phyloP scores from a whole-genome alignment of 1,140 invertebrate species.

The Drosophila kohkoa region DNA sequence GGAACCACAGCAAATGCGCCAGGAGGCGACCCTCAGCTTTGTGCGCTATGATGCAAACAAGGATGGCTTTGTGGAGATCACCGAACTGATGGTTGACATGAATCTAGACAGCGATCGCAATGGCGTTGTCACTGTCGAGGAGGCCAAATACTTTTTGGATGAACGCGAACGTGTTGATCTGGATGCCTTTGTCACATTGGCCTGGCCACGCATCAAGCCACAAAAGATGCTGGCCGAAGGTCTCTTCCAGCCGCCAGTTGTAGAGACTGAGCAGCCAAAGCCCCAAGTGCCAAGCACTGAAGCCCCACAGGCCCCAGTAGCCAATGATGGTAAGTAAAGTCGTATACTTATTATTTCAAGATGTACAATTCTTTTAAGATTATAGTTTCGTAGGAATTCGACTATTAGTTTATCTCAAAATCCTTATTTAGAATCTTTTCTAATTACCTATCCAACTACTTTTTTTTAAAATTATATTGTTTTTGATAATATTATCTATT shows the following conservation, averaged over 20 bases:
- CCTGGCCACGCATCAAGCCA: constrained; percentile 92
- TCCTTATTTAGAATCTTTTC: no score
- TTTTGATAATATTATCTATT: neutral
- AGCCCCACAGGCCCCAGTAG: constrained; percentile 61
- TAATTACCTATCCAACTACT: no score
- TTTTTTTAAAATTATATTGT: no score
- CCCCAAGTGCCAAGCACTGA: constrained; percentile 61
- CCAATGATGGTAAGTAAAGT: constrained; percentile 53
- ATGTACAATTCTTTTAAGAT: neutral
- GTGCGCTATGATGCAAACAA: constrained; percentile 90
- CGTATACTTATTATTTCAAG: no score
- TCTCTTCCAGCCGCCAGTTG: constrained; percentile 86
- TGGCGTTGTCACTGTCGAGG: constrained; percentile 90
- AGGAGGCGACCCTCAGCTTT: constrained; percentile 91
- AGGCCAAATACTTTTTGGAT: constrained; percentile 93
- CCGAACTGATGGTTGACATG: constrained; percentile 91
- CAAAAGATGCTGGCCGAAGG: constrained; percentile 90
- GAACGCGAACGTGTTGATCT: constrained; percentile 89
- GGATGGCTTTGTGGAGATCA: constrained; percentile 90
- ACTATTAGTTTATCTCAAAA: no score
- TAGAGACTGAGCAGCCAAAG: constrained; percentile 77
- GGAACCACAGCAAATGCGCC: constrained; percentile 76
- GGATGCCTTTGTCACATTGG: constrained; percentile 89
- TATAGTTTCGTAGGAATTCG: no score
- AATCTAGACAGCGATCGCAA: constrained; percentile 96